These are phyloP conservation scores for Camelus dromedarius DNA, from an alignment of 2,113 vertebrate genomes.

Conservation along the genomic window DNA sequence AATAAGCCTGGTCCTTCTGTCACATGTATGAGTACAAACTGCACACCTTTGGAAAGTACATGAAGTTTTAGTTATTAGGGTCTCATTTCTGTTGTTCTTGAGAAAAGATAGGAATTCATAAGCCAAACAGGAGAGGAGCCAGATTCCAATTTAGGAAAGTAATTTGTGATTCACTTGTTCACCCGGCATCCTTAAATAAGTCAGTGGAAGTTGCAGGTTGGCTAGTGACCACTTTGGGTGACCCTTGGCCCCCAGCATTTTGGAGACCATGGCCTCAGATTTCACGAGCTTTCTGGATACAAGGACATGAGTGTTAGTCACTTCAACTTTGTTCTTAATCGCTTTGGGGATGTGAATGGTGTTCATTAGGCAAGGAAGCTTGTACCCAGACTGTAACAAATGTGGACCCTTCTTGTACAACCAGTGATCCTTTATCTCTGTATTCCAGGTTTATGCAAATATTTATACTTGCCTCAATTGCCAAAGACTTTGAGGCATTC, in stretches of 20 bases:
- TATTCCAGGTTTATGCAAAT: neutral
- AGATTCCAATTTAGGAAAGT: neutral
- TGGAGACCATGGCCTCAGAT: neutral
- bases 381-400: neutral
- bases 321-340: neutral
- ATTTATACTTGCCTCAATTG: neutral
- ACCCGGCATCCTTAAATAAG: neutral
- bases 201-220: neutral
- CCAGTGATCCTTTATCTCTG: neutral
- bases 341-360: conserved; percentile 13
- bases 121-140: neutral
- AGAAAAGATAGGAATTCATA: conserved; percentile 23
- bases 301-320: neutral
- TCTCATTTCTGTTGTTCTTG: conserved; percentile 21
- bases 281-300: neutral
- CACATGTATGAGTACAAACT: neutral
- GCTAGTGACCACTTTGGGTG: neutral
- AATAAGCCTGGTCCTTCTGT: neutral
- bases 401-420: neutral
- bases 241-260: neutral
- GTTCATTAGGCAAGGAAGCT: neutral
- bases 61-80: neutral
- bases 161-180: neutral
- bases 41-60: neutral
- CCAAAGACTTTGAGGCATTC: neutral